Evolutionary conservation across 2,888 invertebrate species (phyloP).

Genomic region (Arrhopalites spinosus): DNA sequence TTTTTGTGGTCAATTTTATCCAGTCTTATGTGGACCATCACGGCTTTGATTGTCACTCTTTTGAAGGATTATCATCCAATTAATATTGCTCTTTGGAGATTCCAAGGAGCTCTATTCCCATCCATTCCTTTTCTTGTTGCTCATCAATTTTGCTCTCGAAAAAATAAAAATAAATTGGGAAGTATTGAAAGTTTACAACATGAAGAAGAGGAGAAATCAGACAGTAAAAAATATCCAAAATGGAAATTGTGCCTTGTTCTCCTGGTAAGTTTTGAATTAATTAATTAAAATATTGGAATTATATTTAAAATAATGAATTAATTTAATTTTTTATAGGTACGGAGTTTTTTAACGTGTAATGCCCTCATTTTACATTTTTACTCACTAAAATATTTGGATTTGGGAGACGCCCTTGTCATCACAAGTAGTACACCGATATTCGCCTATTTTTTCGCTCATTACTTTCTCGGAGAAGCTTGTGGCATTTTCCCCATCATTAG

Average conservation of each 20-base stretch:
- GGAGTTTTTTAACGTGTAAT: constrained; percentile 27
- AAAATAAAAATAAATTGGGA: not conserved
- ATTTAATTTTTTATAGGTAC: constrained; percentile 4
- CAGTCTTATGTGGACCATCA: constrained; percentile 46
- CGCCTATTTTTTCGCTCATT: constrained; percentile 43
- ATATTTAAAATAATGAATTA: not conserved
- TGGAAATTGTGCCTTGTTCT: too few species aligned
- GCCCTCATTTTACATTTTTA: constrained; percentile 42
- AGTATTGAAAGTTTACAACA: not conserved
- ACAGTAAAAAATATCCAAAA: too few species aligned
- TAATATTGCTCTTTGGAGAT: constrained; percentile 51
- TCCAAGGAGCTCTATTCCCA: constrained; percentile 51
- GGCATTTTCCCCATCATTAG: constrained; percentile 44
- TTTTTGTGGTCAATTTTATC: constrained; percentile 46
- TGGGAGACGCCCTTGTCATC: constrained; percentile 46
- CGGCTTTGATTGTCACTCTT: constrained; percentile 49
- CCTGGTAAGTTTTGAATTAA: too few species aligned
- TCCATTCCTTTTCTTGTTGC: constrained; percentile 38
- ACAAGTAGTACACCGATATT: constrained; percentile 48
- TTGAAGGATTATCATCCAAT: constrained; percentile 49
- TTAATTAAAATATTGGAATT: too few species aligned
- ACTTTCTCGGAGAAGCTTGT: constrained; percentile 48
- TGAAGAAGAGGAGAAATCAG: not conserved
- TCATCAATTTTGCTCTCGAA: not conserved
- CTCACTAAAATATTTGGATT: constrained; percentile 38